Evolutionary conservation across 2,797 vertebrate species (phyloP).

Genomic region (Cheirogaleus major): DNA sequence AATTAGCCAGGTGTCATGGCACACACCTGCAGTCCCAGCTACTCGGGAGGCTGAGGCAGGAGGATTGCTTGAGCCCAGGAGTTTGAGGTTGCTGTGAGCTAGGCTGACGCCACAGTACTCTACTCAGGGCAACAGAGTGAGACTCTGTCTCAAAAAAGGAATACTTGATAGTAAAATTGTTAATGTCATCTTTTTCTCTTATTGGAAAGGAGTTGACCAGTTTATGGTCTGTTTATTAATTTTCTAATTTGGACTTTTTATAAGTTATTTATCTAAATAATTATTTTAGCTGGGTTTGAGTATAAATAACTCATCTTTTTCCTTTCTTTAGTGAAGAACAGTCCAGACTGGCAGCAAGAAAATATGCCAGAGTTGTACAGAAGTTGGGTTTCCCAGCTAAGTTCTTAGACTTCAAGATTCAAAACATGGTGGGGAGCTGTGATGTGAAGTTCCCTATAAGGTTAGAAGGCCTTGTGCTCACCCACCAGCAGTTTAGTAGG

Average conservation of each 20-base stretch:
- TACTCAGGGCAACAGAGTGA: too few species aligned
- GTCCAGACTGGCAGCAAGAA: slow-evolving; percentile 97
- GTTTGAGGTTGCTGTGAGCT: too few species aligned
- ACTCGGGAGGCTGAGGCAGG: too few species aligned
- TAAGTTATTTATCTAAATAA: not conserved
- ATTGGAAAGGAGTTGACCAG: not conserved
- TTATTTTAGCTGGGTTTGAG: not conserved
- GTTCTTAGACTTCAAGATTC: slow-evolving; percentile 99
- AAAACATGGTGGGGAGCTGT: slow-evolving; percentile 99
- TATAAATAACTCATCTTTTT: slow-evolving; percentile 1
- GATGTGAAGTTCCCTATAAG: slow-evolving; percentile 99
- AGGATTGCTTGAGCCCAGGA: too few species aligned
- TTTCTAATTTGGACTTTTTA: not conserved
- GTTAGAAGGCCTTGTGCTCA: slow-evolving; percentile 97
- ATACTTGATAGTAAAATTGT: not conserved
- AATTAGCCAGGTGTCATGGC: too few species aligned
- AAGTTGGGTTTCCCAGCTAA: slow-evolving; percentile 99
- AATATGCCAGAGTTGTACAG: slow-evolving; percentile 98
- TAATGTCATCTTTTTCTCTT: not conserved
- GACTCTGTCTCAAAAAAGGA: too few species aligned
- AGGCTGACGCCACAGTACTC: too few species aligned
- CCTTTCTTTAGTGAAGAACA: slow-evolving; percentile 93
- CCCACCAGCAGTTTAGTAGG: slow-evolving; percentile 99
- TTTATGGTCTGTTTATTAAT: not conserved
- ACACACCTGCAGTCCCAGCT: too few species aligned